These are phyloP conservation scores for Ivindomyrus marchei DNA, from an alignment of 2,113 vertebrate genomes.

Conservation along the genomic window DNA sequence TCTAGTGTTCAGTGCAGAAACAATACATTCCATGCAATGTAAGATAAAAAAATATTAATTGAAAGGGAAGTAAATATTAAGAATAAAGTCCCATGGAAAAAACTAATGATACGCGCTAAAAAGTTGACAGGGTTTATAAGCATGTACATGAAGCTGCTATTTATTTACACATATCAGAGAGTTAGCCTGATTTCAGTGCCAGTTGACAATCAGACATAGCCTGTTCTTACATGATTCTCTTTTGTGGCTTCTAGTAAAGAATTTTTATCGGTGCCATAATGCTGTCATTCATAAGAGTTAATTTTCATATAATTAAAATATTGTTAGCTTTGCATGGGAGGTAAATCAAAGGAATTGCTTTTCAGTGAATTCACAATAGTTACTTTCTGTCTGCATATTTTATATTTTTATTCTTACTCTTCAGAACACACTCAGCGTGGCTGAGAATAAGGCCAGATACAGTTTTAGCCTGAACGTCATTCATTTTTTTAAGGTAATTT, in stretches of 20 bases:
- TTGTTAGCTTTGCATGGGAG: not conserved
- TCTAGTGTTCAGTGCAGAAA: not conserved
- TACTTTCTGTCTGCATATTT: not conserved
- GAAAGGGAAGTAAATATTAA: not conserved
- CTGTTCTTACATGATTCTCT: not conserved
- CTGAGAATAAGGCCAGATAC: not conserved
- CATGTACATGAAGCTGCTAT: not conserved
- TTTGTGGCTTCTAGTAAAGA: not conserved
- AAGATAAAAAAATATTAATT: not conserved
- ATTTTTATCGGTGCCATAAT: not conserved
- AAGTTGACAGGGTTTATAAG: not conserved
- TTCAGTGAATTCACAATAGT: not conserved
- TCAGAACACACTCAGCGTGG: not conserved
- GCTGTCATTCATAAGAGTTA: not conserved
- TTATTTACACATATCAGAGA: not conserved
- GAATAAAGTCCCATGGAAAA: not conserved
- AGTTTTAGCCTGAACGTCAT: not conserved
- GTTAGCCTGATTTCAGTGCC: not conserved
- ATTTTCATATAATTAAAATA: conserved; percentile 8
- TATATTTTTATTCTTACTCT: not conserved
- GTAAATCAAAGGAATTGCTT: not conserved
- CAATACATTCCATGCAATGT: not conserved
- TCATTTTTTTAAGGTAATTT: not conserved
- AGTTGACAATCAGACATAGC: not conserved
- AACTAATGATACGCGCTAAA: not conserved